Base-by-base conservation (phyloP, 2,888 invertebrate genomes). In the Embidobia sp. region DNA sequence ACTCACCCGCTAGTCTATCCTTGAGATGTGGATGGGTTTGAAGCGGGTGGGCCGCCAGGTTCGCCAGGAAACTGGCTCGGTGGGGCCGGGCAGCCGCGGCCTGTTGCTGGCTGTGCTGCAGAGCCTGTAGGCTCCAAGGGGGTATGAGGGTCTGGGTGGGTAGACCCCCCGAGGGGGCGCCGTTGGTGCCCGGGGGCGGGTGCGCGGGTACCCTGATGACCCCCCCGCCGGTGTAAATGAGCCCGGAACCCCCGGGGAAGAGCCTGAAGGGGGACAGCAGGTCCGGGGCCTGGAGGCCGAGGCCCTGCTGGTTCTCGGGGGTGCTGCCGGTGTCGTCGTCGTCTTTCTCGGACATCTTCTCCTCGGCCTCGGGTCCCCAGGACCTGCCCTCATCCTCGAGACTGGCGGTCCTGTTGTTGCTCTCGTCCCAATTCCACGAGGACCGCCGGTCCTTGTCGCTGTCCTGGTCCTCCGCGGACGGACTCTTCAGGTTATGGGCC, bases 161-260 rank as follows among this genome's bases (percentile, higher is more conserved):
- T 22, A 86, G 49, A 1, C 80, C 80, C 3, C 79, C 79, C 18
- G 83, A 61, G 1, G 82, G 81, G 10, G 82, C 78, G 2, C 84
- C 86, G 88, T 84, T 92, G 80, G 86, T 91, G 82, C 92, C 92
- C 80, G 92, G 89, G 13, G 93, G 93, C 82, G 95, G 90, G 86
- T 97, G 97, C 66, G 95, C 95, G 49, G 95, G 96, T 80, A 95
- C 95, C 85, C 95, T 91, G 81, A 95, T 93, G 46, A 95, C 97
- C 83, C 95, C 95, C 64, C 92, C 93, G 69, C 91, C 90, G 57
- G 92, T 90, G 87, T 89, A 89, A 64, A 89, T 85, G 57, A 89
- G 79, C 8, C 89, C 85, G 1, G 88, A 86, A 13, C 86, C 85
- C 35, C 86, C 80, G 80, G 79, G 89, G 83, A 55, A 89, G 59